A percentile compares a stretch with the other conserved stretches of the same genome.
These are phyloP conservation scores for Byasa hedistus DNA, from an alignment of 2,888 invertebrate genomes.

Conservation along the genomic window DNA sequence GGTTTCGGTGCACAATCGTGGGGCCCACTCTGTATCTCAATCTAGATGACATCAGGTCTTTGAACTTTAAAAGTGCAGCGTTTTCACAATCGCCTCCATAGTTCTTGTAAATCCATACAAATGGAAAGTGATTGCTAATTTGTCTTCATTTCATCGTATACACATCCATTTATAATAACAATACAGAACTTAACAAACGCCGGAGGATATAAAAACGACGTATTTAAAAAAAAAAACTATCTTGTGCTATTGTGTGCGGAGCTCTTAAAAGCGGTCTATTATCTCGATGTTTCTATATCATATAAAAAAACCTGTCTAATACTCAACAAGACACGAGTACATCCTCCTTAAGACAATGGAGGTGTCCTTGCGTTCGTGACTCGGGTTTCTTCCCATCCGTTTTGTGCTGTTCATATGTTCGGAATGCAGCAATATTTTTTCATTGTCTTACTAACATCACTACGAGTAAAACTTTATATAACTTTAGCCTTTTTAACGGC, in stretches of 20 bases:
- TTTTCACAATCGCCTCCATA: background rate
- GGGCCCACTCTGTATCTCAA: slow-evolving; percentile 35
- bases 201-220: no score
- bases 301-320: slow-evolving; percentile 37
- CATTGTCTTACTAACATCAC: background rate
- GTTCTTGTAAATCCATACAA: slow-evolving; percentile 6
- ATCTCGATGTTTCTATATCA: slow-evolving; percentile 20
- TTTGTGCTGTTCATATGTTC: slow-evolving; percentile 13
- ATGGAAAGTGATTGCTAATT: background rate
- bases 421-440: background rate
- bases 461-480: background rate
- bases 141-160: background rate
- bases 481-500: background rate
- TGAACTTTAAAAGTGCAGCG: slow-evolving; percentile 28
- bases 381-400: slow-evolving; percentile 40
- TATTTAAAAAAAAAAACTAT: background rate
- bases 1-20: slow-evolving; percentile 37
- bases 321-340: slow-evolving; percentile 39
- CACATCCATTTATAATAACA: background rate
- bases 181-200: background rate
- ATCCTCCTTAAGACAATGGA: slow-evolving; percentile 49
- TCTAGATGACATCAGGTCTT: slow-evolving; percentile 34
- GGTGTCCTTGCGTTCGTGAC: slow-evolving; percentile 45
- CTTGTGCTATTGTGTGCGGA: background rate
- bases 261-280: slow-evolving; percentile 29